Conservation (phyloP, 2,888 invertebrate species). For the Atethmia centrago region DNA sequence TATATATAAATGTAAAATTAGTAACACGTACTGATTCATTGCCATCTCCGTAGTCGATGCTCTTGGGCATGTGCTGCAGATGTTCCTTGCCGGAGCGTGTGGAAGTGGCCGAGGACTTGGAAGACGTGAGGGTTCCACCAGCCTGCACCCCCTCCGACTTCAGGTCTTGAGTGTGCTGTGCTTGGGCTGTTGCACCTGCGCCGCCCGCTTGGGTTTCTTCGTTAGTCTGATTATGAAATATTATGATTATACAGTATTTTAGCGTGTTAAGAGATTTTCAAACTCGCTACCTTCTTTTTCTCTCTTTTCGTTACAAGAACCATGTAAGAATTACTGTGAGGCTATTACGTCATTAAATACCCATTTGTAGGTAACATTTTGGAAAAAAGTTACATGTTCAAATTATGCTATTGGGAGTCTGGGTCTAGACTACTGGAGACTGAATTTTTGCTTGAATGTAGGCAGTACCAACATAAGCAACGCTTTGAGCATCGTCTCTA, state of each 20-base stretch:
- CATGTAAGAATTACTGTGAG: not conserved
- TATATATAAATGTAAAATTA: not conserved
- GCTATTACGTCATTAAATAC: not conserved
- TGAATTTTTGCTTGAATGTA: not conserved
- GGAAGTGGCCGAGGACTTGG: slow-evolving; percentile 92
- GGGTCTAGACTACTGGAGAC: not conserved
- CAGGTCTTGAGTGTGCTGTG: slow-evolving; percentile 85
- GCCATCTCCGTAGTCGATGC: slow-evolving; percentile 93
- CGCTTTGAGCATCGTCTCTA: too few species aligned
- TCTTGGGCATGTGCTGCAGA: slow-evolving; percentile 91
- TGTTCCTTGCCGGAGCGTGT: slow-evolving; percentile 89
- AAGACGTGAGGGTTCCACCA: slow-evolving; percentile 93
- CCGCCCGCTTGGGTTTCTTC: slow-evolving; percentile 85
- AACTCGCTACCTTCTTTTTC: not conserved
- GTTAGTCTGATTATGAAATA: slow-evolving; percentile 76
- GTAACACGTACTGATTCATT: slow-evolving; percentile 88
- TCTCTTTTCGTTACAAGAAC: not conserved
- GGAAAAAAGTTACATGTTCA: not conserved
- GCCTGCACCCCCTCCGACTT: slow-evolving; percentile 96
- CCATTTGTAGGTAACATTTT: not conserved
- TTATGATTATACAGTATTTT: too few species aligned
- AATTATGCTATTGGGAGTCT: not conserved
- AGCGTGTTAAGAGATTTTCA: not conserved
- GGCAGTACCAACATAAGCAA: too few species aligned
- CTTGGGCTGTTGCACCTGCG: slow-evolving; percentile 71